Conservation (phyloP, 2,888 invertebrate genomes). For the Graphium colonna region DNA sequence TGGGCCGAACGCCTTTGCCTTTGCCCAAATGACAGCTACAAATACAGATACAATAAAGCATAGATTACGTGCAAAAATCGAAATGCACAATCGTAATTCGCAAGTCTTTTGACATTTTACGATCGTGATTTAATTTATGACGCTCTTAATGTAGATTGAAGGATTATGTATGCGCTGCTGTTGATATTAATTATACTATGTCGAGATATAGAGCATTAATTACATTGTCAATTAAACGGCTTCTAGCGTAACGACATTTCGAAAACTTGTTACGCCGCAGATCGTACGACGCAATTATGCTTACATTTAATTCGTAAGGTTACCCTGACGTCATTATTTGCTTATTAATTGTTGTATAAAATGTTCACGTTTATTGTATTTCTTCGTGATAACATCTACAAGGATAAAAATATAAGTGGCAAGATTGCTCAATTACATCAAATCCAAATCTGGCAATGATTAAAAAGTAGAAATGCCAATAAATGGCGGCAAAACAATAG, state of each 20-base stretch:
- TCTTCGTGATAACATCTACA: background rate
- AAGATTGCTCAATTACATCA: no score
- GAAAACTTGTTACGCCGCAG: background rate
- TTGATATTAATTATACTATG: background rate
- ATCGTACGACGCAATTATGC: background rate
- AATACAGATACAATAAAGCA: no score
- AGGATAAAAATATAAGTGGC: background rate
- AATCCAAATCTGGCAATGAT: no score
- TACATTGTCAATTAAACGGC: background rate
- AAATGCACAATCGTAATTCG: background rate
- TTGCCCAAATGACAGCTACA: no score
- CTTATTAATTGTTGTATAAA: background rate
- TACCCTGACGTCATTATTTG: background rate
- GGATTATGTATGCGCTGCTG: background rate
- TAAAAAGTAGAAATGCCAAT: constrained; percentile 9
- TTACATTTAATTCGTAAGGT: background rate
- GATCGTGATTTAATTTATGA: background rate
- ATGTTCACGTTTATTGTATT: background rate
- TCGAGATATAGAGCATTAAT: background rate
- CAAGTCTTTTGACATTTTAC: background rate
- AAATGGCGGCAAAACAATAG: constrained; percentile 16
- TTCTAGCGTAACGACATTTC: background rate
- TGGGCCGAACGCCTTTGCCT: no score
- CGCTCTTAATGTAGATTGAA: background rate
- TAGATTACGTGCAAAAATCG: no score